A percentile compares a stretch with the other conserved stretches of the same genome.
Conservation (phyloP, 2,797 vertebrate species). For the Antrozous pallidus region DNA sequence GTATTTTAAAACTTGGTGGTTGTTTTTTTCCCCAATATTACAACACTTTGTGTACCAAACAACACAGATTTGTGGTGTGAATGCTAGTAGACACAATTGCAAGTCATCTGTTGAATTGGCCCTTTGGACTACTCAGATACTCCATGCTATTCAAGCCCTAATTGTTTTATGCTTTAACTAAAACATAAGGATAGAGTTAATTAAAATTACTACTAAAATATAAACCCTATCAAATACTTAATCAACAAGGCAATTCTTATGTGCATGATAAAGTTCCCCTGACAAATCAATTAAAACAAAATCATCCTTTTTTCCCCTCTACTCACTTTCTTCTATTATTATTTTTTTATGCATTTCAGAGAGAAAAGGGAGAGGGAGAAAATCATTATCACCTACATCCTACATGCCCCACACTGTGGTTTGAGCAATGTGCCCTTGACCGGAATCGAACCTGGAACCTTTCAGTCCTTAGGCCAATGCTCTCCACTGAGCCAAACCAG, state of each 20-base stretch:
- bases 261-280: not conserved
- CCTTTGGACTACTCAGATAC: not conserved
- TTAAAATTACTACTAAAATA: conserved; percentile 22
- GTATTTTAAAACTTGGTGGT: conserved; percentile 15
- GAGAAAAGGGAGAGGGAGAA: no score
- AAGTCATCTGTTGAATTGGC: not conserved
- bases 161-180: conserved; percentile 3
- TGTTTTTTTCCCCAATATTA: not conserved
- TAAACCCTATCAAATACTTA: conserved; percentile 27
- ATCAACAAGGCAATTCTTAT: not conserved
- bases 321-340: not conserved
- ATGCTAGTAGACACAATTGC: not conserved
- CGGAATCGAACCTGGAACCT: no score
- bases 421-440: no score
- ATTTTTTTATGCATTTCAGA: no score
- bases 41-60: not conserved
- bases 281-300: conserved; percentile 10
- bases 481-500: no score
- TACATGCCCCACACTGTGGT: no score
- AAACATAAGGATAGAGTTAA: not conserved
- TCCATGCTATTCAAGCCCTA: not conserved
- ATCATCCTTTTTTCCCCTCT: not conserved
- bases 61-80: not conserved
- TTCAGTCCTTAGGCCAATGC: no score
- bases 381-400: no score